Evolutionary conservation across 2,113 vertebrate species (phyloP).

Genomic region (Nanorana parkeri): DNA sequence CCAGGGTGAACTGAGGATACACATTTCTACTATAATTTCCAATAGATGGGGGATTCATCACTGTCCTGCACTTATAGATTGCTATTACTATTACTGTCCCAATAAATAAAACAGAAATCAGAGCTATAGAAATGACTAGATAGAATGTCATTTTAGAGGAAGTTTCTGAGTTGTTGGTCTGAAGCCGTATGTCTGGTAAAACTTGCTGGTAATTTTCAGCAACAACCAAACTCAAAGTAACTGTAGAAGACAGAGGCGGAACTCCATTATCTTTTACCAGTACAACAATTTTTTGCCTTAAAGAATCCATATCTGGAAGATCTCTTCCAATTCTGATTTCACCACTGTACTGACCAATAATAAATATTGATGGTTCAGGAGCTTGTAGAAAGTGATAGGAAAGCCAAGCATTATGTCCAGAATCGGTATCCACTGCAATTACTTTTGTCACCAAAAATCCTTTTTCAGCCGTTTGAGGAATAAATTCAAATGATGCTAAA

Average conservation of each 20-base stretch:
- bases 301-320: too few relatives aligned
- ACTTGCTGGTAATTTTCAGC: slow-evolving; percentile 14
- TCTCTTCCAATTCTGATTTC: slow-evolving; percentile 70
- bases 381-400: slow-evolving; percentile 61
- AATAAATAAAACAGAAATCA: slow-evolving; percentile 56
- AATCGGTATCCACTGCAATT: slow-evolving; percentile 76
- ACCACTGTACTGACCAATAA: slow-evolving; percentile 75
- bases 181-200: slow-evolving; percentile 3
- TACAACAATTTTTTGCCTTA: too few relatives aligned
- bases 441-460: slow-evolving; percentile 76
- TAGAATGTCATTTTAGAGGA: slow-evolving; percentile 38
- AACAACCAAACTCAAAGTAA: background rate
- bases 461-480: slow-evolving; percentile 75
- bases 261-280: too few relatives aligned
- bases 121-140: slow-evolving; percentile 1
- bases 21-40: background rate
- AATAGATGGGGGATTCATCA: slow-evolving; percentile 20
- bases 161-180: background rate
- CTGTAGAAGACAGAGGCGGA: too few relatives aligned
- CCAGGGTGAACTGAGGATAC: too few relatives aligned
- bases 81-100: slow-evolving; percentile 54
- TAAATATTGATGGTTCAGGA: slow-evolving; percentile 76
- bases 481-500: slow-evolving; percentile 9
- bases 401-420: slow-evolving; percentile 72
- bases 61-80: background rate